These are phyloP conservation scores for Trichogramma dendrolimi DNA, from an alignment of 2,888 invertebrate species.

Conservation along the genomic window DNA sequence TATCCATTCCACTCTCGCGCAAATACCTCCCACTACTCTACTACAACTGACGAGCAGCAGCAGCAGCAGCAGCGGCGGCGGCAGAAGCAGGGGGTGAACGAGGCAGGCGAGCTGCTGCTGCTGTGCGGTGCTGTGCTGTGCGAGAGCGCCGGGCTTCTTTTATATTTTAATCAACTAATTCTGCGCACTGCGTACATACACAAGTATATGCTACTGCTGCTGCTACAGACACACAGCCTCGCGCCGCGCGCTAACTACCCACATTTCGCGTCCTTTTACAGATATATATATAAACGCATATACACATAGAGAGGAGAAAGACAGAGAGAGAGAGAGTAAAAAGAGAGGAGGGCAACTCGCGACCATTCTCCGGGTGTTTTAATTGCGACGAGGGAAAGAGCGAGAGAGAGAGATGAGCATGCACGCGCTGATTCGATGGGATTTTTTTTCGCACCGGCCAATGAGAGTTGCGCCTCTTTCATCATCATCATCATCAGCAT, in stretches of 20 bases:
- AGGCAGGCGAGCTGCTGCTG: slow-evolving; percentile 1
- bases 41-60: slow-evolving; percentile 14
- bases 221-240: slow-evolving; percentile 30
- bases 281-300: neutral
- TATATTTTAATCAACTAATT: slow-evolving; percentile 53
- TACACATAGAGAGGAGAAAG: neutral
- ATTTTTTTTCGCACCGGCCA: slow-evolving; percentile 47
- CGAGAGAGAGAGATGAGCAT: slow-evolving; percentile 38
- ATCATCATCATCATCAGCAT: slow-evolving; percentile 31
- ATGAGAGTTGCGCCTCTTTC: slow-evolving; percentile 45
- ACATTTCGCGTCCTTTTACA: slow-evolving; percentile 29
- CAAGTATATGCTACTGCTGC: slow-evolving; percentile 30
- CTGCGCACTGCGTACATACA: slow-evolving; percentile 52
- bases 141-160: slow-evolving; percentile 44
- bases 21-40: slow-evolving; percentile 1
- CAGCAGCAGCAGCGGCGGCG: slow-evolving; percentile 15
- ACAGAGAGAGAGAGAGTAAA: neutral
- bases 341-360: slow-evolving; percentile 30
- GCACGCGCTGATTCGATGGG: slow-evolving; percentile 48
- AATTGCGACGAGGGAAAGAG: slow-evolving; percentile 36
- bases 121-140: slow-evolving; percentile 19
- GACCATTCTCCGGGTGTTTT: slow-evolving; percentile 44
- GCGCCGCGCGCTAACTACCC: slow-evolving; percentile 17
- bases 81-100: slow-evolving; percentile 15
- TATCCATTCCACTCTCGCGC: slow-evolving; percentile 31